Evolutionary conservation across 2,113 vertebrate genomes (phyloP).

Genomic region (Eulemur rufifrons): DNA sequence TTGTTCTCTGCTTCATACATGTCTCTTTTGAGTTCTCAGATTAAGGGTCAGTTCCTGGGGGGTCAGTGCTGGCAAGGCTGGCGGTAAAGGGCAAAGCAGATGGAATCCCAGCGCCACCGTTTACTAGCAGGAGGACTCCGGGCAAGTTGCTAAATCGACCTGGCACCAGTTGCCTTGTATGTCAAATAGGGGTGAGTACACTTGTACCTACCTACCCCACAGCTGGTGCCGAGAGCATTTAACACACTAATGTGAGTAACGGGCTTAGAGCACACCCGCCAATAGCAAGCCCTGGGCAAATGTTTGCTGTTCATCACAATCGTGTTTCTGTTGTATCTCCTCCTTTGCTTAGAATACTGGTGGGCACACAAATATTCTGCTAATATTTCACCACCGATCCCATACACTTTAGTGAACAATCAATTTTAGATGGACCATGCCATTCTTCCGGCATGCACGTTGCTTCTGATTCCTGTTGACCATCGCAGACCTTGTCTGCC

Average conservation of each 20-base stretch:
- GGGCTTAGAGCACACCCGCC: neutral
- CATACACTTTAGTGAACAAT: neutral
- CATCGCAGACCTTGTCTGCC: neutral
- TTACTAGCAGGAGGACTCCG: neutral
- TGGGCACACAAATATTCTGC: neutral
- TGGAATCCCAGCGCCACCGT: neutral
- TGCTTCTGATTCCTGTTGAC: neutral
- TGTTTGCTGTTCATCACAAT: neutral
- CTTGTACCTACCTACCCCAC: accelerated
- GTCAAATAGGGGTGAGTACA: neutral
- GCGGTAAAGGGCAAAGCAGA: neutral
- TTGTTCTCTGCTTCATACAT: neutral
- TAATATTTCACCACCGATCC: neutral
- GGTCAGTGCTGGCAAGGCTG: neutral
- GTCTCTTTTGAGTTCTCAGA: neutral
- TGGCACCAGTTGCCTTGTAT: neutral
- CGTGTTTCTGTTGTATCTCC: neutral
- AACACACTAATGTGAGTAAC: neutral
- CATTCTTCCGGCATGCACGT: neutral
- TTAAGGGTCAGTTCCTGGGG: neutral
- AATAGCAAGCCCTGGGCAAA: neutral
- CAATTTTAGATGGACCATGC: neutral
- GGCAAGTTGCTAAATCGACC: neutral
- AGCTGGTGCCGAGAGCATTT: neutral
- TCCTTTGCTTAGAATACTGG: neutral